Evolutionary conservation across 2,888 invertebrate species (phyloP).

Genomic region (Aphidoletes aphidimyza): DNA sequence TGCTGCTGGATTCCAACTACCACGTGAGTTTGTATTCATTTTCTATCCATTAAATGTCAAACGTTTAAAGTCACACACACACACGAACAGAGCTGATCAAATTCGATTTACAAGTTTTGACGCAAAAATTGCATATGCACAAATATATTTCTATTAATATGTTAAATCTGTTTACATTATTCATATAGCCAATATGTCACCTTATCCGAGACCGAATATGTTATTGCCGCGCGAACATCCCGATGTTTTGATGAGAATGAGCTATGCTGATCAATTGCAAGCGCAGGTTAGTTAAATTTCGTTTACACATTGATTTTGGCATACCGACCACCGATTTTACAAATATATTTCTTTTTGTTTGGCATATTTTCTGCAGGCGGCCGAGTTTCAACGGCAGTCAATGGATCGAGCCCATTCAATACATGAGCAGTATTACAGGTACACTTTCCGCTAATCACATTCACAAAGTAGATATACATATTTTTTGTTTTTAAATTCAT

Average conservation of each 20-base stretch:
- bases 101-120: constrained; percentile 8
- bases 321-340: too few species aligned
- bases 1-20: constrained; percentile 71
- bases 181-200: constrained; percentile 67
- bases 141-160: too few species aligned
- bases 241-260: constrained; percentile 67
- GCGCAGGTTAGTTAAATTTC: constrained; percentile 66
- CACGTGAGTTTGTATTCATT: constrained; percentile 69
- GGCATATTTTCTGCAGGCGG: too few species aligned
- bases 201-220: constrained; percentile 68
- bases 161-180: too few species aligned
- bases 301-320: constrained; percentile 63
- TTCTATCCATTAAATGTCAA: constrained; percentile 57
- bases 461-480: background rate
- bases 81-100: background rate
- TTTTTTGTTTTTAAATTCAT: constrained; percentile 47
- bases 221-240: constrained; percentile 67
- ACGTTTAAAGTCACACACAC: constrained; percentile 9
- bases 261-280: constrained; percentile 67
- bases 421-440: constrained; percentile 68
- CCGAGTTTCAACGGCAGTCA: constrained; percentile 67
- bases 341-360: too few species aligned
- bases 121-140: background rate
- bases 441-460: constrained; percentile 58
- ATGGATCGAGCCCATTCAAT: constrained; percentile 60